Conservation (phyloP, 2,797 vertebrate genomes). For the Chaunax sp. region DNA sequence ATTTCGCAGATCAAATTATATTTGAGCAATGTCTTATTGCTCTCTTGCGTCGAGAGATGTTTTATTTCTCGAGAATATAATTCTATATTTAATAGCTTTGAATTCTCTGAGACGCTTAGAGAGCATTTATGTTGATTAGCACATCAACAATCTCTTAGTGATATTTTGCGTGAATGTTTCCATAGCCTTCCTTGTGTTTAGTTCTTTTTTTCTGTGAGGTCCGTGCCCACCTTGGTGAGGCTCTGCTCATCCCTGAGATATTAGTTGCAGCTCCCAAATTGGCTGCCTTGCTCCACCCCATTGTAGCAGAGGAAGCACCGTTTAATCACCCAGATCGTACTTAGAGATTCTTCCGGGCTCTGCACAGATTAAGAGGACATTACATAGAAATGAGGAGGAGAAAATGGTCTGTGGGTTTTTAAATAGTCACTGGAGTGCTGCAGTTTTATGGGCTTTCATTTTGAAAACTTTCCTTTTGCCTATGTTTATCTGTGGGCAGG, state of each 20-base stretch:
- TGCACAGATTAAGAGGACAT: slow-evolving; percentile 66
- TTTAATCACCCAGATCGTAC: slow-evolving; percentile 63
- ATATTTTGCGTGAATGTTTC: slow-evolving; percentile 12
- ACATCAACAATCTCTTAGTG: background rate
- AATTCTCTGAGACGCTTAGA: background rate
- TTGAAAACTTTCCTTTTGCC: slow-evolving; percentile 40
- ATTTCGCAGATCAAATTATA: no score
- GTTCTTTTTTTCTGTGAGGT: slow-evolving; percentile 4
- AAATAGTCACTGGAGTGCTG: slow-evolving; percentile 55
- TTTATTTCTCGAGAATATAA: background rate
- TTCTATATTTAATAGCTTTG: slow-evolving; percentile 4
- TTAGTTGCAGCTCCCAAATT: slow-evolving; percentile 49
- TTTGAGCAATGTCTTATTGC: no score
- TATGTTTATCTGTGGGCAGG: slow-evolving; percentile 24
- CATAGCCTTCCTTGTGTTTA: background rate
- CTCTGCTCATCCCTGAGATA: slow-evolving; percentile 35
- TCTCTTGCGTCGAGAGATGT: background rate
- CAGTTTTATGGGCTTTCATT: slow-evolving; percentile 37
- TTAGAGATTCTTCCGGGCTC: slow-evolving; percentile 62
- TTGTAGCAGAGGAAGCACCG: slow-evolving; percentile 41
- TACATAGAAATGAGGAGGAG: slow-evolving; percentile 57
- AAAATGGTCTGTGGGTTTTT: slow-evolving; percentile 54
- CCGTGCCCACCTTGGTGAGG: slow-evolving; percentile 12
- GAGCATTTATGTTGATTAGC: slow-evolving; percentile 15
- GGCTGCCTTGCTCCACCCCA: slow-evolving; percentile 28